Evolutionary conservation across 2,113 vertebrate genomes (phyloP).

Genomic region (Mustelus asterias): DNA sequence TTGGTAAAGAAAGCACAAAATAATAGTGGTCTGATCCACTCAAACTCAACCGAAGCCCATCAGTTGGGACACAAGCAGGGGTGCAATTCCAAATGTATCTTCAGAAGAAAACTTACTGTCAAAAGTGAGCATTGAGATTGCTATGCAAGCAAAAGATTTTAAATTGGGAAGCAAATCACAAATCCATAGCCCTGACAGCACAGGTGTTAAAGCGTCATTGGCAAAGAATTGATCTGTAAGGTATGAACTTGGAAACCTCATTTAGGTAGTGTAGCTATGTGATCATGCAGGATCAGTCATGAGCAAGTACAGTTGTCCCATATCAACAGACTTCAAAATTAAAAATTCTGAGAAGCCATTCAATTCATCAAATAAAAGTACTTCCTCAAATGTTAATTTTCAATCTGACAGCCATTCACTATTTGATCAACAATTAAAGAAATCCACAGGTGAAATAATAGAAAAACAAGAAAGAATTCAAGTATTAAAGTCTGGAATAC

Average conservation of each 20-base stretch:
- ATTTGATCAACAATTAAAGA: not conserved
- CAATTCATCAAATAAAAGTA: not conserved
- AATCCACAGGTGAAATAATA: not conserved
- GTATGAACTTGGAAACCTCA: not conserved
- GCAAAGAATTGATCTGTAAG: not conserved
- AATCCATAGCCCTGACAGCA: not conserved
- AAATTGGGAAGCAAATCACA: not conserved
- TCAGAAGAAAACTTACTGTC: not conserved
- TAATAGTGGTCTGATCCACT: not conserved
- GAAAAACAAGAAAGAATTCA: not conserved
- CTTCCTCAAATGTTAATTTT: not conserved
- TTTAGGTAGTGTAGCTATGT: not conserved
- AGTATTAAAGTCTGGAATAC: slow-evolving; percentile 1
- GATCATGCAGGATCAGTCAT: not conserved
- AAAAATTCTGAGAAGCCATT: not conserved
- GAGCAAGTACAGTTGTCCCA: not conserved
- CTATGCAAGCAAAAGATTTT: not conserved
- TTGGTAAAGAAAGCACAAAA: not conserved
- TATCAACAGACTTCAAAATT: not conserved
- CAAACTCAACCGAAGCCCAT: not conserved
- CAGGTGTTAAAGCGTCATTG: not conserved
- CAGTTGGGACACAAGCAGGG: not conserved
- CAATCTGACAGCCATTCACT: slow-evolving; percentile 4
- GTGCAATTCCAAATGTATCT: not conserved
- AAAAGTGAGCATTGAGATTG: not conserved